Percentiles rank a stretch among this genome's conserved stretches.
phyloP scores from a whole-genome alignment of 2,888 invertebrate species.

The Stenichneumon culpator region DNA sequence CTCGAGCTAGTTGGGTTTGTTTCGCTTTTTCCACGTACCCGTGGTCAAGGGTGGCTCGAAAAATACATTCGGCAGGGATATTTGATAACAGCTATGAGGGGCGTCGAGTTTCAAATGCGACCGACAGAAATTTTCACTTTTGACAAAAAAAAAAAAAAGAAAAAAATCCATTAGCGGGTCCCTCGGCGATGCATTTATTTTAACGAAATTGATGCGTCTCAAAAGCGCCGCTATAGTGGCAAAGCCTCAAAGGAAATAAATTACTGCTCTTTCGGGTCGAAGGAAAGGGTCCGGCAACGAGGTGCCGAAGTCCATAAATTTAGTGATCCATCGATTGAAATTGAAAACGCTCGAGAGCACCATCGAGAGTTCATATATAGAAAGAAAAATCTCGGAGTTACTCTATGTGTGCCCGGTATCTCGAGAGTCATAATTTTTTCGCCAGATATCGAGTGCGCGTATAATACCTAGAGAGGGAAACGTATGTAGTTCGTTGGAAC shows the following conservation, averaged over 20 bases:
- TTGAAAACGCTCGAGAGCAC: conserved; percentile 47
- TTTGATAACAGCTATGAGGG: background rate
- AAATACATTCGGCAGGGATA: background rate
- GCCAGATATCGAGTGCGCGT: conserved; percentile 48
- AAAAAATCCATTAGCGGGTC: background rate
- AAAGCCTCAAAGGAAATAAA: background rate
- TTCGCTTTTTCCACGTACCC: conserved; percentile 49
- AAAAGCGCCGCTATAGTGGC: background rate
- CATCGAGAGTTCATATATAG: conserved; percentile 28
- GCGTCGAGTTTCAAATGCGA: background rate
- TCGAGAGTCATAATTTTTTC: conserved; percentile 62
- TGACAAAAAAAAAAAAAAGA: background rate
- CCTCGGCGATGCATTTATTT: background rate
- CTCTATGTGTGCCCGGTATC: conserved; percentile 30
- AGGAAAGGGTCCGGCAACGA: conserved; percentile 17
- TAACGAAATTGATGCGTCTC: background rate
- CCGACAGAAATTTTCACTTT: background rate
- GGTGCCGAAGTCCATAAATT: conserved; percentile 50
- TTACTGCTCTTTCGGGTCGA: background rate
- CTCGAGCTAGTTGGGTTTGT: conserved; percentile 38
- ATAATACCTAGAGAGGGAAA: conserved; percentile 28
- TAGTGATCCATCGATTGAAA: conserved; percentile 37
- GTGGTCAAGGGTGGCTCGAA: conserved; percentile 12
- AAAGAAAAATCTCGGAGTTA: conserved; percentile 48
- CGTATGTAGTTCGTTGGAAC: conserved; percentile 46